Percentiles rank a stretch among this genome's conserved stretches.
Evolutionary conservation across 2,797 vertebrate species (phyloP).

Genomic region (Muscicapa comitata): DNA sequence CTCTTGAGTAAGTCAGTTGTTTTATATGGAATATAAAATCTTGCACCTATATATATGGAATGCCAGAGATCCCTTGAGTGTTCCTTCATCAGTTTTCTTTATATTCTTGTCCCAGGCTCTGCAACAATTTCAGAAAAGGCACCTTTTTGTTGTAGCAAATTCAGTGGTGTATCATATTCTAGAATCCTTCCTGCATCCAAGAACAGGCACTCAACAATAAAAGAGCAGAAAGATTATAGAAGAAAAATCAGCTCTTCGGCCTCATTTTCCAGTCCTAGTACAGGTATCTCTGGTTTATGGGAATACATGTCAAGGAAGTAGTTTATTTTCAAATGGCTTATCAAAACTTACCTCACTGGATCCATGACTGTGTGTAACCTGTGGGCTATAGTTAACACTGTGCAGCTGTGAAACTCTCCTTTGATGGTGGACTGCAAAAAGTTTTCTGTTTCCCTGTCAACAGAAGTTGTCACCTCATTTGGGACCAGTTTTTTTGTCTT

Average conservation of each 20-base stretch:
- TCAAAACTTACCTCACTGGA: too few relatives aligned
- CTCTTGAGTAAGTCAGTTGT: not conserved
- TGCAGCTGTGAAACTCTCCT: too few relatives aligned
- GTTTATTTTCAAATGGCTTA: too few relatives aligned
- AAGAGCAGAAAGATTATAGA: not conserved
- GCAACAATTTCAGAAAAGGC: slow-evolving; percentile 65
- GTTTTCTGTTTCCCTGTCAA: too few relatives aligned
- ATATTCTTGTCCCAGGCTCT: slow-evolving; percentile 40
- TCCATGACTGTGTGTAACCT: too few relatives aligned
- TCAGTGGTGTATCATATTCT: slow-evolving; percentile 63
- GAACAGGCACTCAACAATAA: slow-evolving; percentile 66
- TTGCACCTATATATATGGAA: not conserved
- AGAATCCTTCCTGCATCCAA: slow-evolving; percentile 66
- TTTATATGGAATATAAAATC: not conserved
- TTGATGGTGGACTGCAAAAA: too few relatives aligned
- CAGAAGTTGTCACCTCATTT: too few relatives aligned
- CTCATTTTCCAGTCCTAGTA: not conserved
- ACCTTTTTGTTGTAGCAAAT: slow-evolving; percentile 45
- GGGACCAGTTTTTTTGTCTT: too few relatives aligned
- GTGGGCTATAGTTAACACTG: too few relatives aligned
- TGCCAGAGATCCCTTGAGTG: not conserved
- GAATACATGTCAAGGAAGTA: too few relatives aligned
- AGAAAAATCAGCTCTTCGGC: not conserved
- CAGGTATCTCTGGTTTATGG: too few relatives aligned
- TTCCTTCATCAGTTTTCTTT: not conserved